These are phyloP conservation scores for Holotrichia oblita DNA, from an alignment of 1,140 invertebrate genomes.

Conservation along the genomic window DNA sequence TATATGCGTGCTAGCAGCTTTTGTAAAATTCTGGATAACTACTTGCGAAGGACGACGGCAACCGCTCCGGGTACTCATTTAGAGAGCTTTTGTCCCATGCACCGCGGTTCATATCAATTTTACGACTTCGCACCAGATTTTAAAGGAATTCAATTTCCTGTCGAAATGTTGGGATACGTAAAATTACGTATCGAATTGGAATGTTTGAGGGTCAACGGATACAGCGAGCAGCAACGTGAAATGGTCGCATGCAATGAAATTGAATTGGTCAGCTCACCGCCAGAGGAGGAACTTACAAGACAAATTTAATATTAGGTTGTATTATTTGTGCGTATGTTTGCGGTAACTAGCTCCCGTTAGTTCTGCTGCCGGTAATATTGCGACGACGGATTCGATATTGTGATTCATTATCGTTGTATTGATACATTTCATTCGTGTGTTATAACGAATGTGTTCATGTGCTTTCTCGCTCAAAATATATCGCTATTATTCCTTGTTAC, in stretches of 20 bases:
- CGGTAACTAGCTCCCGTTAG: not conserved
- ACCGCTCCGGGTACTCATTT: slow-evolving; percentile 8
- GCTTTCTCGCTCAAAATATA: not conserved
- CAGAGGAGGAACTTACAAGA: not conserved
- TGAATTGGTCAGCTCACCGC: slow-evolving; percentile 6
- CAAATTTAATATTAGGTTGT: slow-evolving; percentile 14
- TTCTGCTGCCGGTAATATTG: not conserved
- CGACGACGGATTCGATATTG: not conserved
- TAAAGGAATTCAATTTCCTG: slow-evolving; percentile 40
- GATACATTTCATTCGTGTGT: not conserved
- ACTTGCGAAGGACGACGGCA: slow-evolving; percentile 22
- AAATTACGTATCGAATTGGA: slow-evolving; percentile 39
- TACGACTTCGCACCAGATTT: slow-evolving; percentile 39
- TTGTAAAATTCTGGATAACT: slow-evolving; percentile 42
- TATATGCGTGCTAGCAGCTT: slow-evolving; percentile 38
- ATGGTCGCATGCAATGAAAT: slow-evolving; percentile 31
- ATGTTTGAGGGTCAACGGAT: slow-evolving; percentile 3
- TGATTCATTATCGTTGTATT: not conserved
- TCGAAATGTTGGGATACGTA: slow-evolving; percentile 41
- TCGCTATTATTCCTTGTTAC: not conserved
- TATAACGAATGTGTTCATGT: not conserved
- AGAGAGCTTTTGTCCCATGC: slow-evolving; percentile 39
- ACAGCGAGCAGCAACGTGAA: not conserved
- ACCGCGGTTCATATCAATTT: slow-evolving; percentile 37
- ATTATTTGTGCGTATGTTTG: not conserved